Base-by-base conservation (phyloP, 2,113 vertebrate species). In the Microtus pennsylvanicus region DNA sequence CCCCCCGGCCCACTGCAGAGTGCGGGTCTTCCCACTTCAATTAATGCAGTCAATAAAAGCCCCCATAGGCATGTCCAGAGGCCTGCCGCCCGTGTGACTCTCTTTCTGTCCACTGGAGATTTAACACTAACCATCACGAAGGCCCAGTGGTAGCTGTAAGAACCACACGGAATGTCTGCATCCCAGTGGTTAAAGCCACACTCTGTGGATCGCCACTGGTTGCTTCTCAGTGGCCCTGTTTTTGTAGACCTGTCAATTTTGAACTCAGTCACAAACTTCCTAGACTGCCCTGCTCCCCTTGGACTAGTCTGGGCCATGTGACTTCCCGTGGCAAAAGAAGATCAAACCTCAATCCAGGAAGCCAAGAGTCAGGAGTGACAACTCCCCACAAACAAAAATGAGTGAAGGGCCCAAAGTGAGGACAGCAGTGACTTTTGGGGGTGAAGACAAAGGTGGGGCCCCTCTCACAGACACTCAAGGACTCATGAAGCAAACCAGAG, bases 241-340 rank as follows among this genome's bases (percentile, higher is more conserved):
- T n/a, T n/a, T 17, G 45, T 52, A 45, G 16, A 38, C 0, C 50
- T 33, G 17, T 24, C 55, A 38, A 7, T 24, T 63, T 13, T 7
- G 14, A 4, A 35, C 10, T 28, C 50, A 33, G 16, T 26, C 69
- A 13, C 16, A 0, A 0, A 22, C 10, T 12, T 26, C 33, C 5
- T 2, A 0, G 30, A 35, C 21, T 1, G 6, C 9, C 7, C 13
- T 0, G 1, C 0, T 74, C 19, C 65, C 77, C 1, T 0, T 55
- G 95, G 80, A 75, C 5, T 4, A 21, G 33, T 22, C 42, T 17
- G 45, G n/a, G 38, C 35, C 86, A 16, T 1, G 42, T 65, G 88
- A 74, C 63, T 30, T 5, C 14, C 8, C 14, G 28, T 16, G 67
- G 55, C 7, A 4, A 21, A 5, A 17, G 21, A 4, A n/a, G 5